A percentile compares a stretch with the other conserved stretches of the same genome.
Evolutionary conservation across 2,797 vertebrate genomes (phyloP).

Genomic region (Lophius americanus): DNA sequence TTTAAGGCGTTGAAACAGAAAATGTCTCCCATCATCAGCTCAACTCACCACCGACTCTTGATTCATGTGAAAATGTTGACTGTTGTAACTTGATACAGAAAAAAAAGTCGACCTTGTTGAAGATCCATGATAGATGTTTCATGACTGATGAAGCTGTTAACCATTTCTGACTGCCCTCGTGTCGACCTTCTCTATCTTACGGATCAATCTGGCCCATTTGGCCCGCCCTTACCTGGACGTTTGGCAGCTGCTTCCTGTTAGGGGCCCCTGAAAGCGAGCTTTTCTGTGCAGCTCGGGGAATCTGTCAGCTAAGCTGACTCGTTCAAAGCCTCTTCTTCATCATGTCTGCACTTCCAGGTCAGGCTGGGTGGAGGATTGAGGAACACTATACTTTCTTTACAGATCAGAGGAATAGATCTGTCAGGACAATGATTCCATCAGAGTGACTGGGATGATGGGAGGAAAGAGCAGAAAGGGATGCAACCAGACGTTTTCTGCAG

Average conservation of each 20-base stretch:
- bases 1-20: background rate
- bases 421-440: slow-evolving; percentile 21
- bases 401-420: slow-evolving; percentile 1
- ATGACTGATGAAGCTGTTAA: slow-evolving; percentile 47
- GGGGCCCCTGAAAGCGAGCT: slow-evolving; percentile 48
- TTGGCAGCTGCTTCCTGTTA: slow-evolving; percentile 40
- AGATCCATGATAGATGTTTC: background rate
- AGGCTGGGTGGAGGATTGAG: slow-evolving; percentile 25
- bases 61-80: slow-evolving; percentile 3
- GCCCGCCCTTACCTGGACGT: slow-evolving; percentile 49
- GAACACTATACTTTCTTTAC: slow-evolving; percentile 7
- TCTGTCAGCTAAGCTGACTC: slow-evolving; percentile 52
- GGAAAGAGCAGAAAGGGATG: slow-evolving; percentile 11
- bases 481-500: slow-evolving; percentile 9
- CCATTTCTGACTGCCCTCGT: background rate
- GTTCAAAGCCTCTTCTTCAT: slow-evolving; percentile 23
- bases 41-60: background rate
- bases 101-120: background rate
- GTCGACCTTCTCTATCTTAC: slow-evolving; percentile 9
- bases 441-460: background rate
- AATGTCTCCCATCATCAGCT: too few species aligned
- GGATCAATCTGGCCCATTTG: slow-evolving; percentile 29
- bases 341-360: slow-evolving; percentile 2
- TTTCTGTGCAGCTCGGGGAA: slow-evolving; percentile 38
- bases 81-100: slow-evolving; percentile 13